Percentiles rank a stretch among this genome's conserved stretches.
phyloP scores from a whole-genome alignment of 1,140 invertebrate species.

The Bombus huntii region DNA sequence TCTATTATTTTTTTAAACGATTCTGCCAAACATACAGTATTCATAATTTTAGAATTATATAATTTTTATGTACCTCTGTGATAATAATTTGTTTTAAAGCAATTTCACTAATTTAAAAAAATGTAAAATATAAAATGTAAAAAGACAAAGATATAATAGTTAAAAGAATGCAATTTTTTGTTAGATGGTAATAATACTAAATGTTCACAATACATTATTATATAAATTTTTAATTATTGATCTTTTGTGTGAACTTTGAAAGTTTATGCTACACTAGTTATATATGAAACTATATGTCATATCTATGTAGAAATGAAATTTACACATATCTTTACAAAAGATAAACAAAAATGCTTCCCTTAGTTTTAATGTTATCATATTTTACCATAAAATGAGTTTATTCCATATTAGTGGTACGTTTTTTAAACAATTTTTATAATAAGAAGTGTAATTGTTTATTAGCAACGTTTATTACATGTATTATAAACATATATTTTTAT shows the following conservation, averaged over 20 bases:
- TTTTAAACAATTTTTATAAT: not conserved
- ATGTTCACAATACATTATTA: not conserved
- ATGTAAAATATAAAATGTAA: constrained; percentile 43
- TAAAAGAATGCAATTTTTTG: not conserved
- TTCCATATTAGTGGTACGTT: not conserved
- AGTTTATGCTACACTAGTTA: no score
- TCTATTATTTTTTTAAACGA: not conserved
- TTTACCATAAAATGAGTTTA: not conserved
- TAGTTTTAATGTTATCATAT: constrained; percentile 20
- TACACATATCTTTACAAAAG: not conserved
- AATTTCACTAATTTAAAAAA: not conserved
- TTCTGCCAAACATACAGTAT: constrained; percentile 6
- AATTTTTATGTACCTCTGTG: not conserved
- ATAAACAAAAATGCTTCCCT: not conserved
- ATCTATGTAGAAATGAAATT: not conserved
- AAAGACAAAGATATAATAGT: constrained; percentile 19
- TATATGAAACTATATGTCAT: not conserved
- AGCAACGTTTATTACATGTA: not conserved
- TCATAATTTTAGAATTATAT: constrained; percentile 7
- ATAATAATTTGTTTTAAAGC: not conserved
- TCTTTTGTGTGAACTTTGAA: no score
- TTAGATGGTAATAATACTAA: constrained; percentile 11
- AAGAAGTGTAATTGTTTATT: constrained; percentile 5
- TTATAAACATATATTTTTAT: constrained; percentile 6
- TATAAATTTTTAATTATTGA: constrained; percentile 1